Base-by-base conservation (phyloP, 2,797 vertebrate species). In the Apogon talboti region DNA sequence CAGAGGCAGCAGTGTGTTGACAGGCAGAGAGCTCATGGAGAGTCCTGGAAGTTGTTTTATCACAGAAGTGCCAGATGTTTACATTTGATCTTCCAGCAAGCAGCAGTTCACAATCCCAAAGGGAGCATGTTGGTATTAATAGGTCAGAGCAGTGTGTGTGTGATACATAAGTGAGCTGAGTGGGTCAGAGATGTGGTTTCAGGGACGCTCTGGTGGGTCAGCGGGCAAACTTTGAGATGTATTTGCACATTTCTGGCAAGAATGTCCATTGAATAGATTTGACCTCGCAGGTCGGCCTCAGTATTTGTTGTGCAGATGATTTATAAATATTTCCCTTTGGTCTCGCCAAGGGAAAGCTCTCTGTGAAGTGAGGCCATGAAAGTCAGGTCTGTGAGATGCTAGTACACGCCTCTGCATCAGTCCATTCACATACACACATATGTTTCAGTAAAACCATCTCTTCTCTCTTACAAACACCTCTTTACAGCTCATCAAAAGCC, bases 251-350 rank as follows among this genome's bases (percentile, higher is more conserved):
- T 64, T 85, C 72, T 87, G 69, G 37, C n/a, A 15, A 66, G 60
- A 63, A 14, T 60, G 71, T 84, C 59, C 62, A 46, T 71, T 47
- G 54, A 81, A 75, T 63, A 55, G 72, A 51, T 78, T 64, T 87
- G 85, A 81, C 82, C 83, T 72, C 56, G 21, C 66, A 64, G 86
- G 87, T 82, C 76, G 61, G 79, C 51, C 74, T 76, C 78, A 87
- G 85, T 91, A 88, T 92, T 93, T 91, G 88, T 87, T 87, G 83
- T 89, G 76, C n/a, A 62, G 78, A 90, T 88, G 85, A 90, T 87
- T 89, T 87, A 91, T 91, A 92, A 92, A 94, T 90, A 90, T 92
- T 92, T 92, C 89, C 72, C 85, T 92, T 89, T 91, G 87, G 80
- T 87, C 80, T n/a, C 50, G 58, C 85, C 58, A 63, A 42, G 24